Base-by-base conservation (phyloP, 2,888 invertebrate genomes). In the Caenorhabditis sp. region DNA sequence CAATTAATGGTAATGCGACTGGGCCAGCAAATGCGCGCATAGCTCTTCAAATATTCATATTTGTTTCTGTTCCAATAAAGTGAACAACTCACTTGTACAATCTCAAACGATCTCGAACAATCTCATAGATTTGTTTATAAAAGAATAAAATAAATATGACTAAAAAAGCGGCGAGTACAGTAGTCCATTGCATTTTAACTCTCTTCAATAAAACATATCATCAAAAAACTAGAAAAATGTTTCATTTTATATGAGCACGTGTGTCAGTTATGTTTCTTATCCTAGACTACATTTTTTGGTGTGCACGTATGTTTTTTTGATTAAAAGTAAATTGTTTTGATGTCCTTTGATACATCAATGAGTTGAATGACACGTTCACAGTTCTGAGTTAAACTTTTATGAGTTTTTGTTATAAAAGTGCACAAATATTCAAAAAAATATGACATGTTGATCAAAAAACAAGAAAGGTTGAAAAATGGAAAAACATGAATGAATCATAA, bases 21-120 rank as follows among this genome's bases (percentile, higher is more conserved):
- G 69, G 70, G 12, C 76, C 76, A 5, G 43, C 53, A 36, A 75
- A 67, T 36, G 50, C 58, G 2, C 49, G 19, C 43, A 75, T 49
- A 17, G 49, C 64, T 37, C 63, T 63, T 36, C 2, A 54, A 51
- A 51, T 51, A 17, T 6, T 51, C 3, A 60, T 12, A 37, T 43
- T 59, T 1, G 10, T 23, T 53, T 21, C 19, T 8, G 8, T 21
- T 26, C 21, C 19, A 4, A 58, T 17, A 58, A 58, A 36, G 2
- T 6, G 3, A 6, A 23, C 43, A 6, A 50, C 43, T 23, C 8
- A 61, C 21, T 53, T 58, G 57, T 73, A 73, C 17, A 73, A 19
- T 2, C 60, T 37, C 1, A 73, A 8, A 6, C 74, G 59, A 24
- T 62, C 67, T n/a, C 64, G 53, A 19, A 69, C 21, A 1, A 36